Percentiles rank a stretch among this genome's conserved stretches.
Evolutionary conservation across 2,797 vertebrate species (phyloP).

Genomic region (Sebastes iracundus): DNA sequence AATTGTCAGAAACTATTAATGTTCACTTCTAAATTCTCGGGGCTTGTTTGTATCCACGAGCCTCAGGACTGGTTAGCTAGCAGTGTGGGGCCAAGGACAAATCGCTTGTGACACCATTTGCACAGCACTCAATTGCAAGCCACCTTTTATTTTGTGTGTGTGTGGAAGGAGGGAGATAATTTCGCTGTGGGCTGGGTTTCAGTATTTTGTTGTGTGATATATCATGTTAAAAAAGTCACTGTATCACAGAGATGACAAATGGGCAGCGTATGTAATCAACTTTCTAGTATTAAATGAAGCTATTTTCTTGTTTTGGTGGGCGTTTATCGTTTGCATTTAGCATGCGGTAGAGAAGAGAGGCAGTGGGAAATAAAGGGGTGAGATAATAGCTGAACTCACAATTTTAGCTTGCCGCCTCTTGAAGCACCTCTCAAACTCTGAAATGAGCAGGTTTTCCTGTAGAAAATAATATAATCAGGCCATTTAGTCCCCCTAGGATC

Average conservation of each 20-base stretch:
- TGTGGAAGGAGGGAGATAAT: slow-evolving; percentile 30
- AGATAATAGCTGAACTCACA: slow-evolving; percentile 14
- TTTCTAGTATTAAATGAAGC: slow-evolving; percentile 48
- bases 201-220: slow-evolving; percentile 50
- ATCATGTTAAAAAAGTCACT: slow-evolving; percentile 60
- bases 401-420: slow-evolving; percentile 23
- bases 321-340: slow-evolving; percentile 36
- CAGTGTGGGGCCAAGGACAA: slow-evolving; percentile 81
- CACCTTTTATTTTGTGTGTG: slow-evolving; percentile 71
- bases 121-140: slow-evolving; percentile 84
- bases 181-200: slow-evolving; percentile 50
- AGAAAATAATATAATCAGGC: slow-evolving; percentile 34
- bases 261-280: slow-evolving; percentile 58
- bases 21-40: slow-evolving; percentile 77
- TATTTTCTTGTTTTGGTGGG: slow-evolving; percentile 30
- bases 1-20: slow-evolving; percentile 88
- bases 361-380: slow-evolving; percentile 12
- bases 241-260: slow-evolving; percentile 58
- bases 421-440: slow-evolving; percentile 15
- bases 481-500: slow-evolving; percentile 27
- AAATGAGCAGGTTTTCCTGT: slow-evolving; percentile 16
- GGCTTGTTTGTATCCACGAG: slow-evolving; percentile 80
- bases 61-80: slow-evolving; percentile 84
- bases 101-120: slow-evolving; percentile 87
- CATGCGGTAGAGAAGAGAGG: slow-evolving; percentile 9